Evolutionary conservation across 2,797 vertebrate genomes (phyloP).

Genomic region (Acanthornis magna): DNA sequence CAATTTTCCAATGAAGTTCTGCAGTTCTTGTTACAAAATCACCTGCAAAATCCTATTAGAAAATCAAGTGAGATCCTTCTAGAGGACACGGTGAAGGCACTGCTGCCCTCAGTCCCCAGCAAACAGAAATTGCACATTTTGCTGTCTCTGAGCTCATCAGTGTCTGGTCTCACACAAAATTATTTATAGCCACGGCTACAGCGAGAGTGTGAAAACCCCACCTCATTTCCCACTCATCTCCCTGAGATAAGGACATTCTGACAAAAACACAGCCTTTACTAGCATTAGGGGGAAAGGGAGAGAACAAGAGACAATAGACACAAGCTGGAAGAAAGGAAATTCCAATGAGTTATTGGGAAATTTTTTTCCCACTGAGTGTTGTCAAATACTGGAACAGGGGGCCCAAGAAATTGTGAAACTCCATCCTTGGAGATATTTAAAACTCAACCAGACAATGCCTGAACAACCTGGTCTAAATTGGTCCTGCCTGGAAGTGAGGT

Average conservation of each 20-base stretch:
- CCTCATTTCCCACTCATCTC: neutral
- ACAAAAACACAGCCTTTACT: neutral
- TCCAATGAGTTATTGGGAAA: neutral
- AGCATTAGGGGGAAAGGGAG: neutral
- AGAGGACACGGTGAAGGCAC: neutral
- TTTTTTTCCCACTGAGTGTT: neutral
- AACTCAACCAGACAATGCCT: neutral
- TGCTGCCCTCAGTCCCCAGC: neutral
- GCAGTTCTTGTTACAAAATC: neutral
- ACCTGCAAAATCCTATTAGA: neutral
- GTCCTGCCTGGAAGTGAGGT: neutral
- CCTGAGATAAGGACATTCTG: neutral
- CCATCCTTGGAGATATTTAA: neutral
- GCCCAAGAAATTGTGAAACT: conserved; percentile 19
- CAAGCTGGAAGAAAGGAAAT: conserved; percentile 7
- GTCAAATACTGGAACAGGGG: neutral
- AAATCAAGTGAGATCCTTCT: neutral
- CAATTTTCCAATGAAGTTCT: neutral
- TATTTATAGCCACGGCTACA: neutral
- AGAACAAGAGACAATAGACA: neutral
- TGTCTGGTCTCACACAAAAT: neutral
- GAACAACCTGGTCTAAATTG: neutral
- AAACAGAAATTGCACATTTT: neutral
- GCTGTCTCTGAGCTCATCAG: neutral
- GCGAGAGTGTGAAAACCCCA: neutral